Base-by-base conservation (phyloP, 2,888 invertebrate genomes). In the Drosophila diplacantha region DNA sequence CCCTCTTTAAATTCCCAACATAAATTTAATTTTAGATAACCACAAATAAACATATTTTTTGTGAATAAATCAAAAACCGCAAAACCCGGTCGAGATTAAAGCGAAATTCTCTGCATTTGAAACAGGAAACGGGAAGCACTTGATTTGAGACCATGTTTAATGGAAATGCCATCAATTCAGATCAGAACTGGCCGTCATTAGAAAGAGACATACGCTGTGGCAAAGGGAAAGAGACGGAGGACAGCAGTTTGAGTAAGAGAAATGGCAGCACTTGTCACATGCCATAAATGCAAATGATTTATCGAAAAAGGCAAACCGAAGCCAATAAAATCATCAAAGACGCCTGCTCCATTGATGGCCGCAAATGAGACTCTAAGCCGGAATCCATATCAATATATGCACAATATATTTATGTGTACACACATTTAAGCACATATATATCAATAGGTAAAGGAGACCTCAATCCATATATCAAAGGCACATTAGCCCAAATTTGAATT, bases 401-500 rank as follows among this genome's bases (percentile, higher is more conserved):
- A 43, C 14, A 24, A 43, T 18, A 20, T 31, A 9, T 24, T 7
- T 24, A 24, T 24, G 26, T 3, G 35, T n/a, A 35, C 49, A 39
- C 34, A 34, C 9, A 60, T 44, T 35, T 37, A 52, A 47, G 26
- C 41, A 59, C 38, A 59, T 49, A 57, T 49, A 38, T 24, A 26
- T 41, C 9, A 14, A 38, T n/a, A 26, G 24, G 16, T 26, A 24
- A 24, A 16, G n/a, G 43, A 69, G 62, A 69, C 71, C 72, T 52
- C 49, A 54, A 74, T 46, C 56, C 61, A 74, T 74, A 75, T 73
- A 78, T 78, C 80, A 80, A 71, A 75, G 69, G 57, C 61, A 71
- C 68, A 77, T 74, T 77, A 77, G 75, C 73, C 65, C 66, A 70
- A 79, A 78, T 80, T 80, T 75, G 80, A 75, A 79, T 80, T 74